Evolutionary conservation across 2,888 invertebrate species (phyloP).

Genomic region (Incurvaria masculella): DNA sequence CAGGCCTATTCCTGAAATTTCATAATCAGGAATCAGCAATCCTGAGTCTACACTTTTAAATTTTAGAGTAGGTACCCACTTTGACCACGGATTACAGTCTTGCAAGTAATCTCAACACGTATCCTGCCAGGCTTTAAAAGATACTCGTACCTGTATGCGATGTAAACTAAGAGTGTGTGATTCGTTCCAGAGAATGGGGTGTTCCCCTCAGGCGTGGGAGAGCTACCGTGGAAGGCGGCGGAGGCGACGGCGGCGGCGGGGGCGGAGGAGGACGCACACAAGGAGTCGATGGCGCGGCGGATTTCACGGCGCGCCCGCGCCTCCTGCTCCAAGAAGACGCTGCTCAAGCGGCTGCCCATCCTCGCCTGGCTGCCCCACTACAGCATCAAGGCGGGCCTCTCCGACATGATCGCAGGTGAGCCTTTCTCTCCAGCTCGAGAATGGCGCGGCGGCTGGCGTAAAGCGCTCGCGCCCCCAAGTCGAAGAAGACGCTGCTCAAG

Average conservation of each 20-base stretch:
- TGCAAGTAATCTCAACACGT: no score
- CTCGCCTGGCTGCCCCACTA: conserved; percentile 68
- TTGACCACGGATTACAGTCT: no score
- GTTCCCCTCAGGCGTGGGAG: no score
- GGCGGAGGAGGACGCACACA: conserved; percentile 23
- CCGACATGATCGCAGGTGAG: conserved; percentile 80
- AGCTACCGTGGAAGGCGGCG: conserved; percentile 22
- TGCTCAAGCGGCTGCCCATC: conserved; percentile 63
- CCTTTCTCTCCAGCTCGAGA: no score
- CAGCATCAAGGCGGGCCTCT: conserved; percentile 60
- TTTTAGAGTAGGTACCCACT: no score
- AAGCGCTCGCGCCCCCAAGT: conserved; percentile 52
- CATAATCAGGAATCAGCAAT: no score
- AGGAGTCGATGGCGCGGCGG: conserved; percentile 9
- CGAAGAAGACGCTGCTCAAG: conserved; percentile 58
- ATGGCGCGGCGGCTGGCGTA: conserved; percentile 32
- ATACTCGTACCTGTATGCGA: no score
- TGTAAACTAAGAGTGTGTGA: no score
- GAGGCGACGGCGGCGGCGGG: conserved; percentile 6
- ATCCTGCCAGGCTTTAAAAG: no score
- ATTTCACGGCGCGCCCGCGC: conserved; percentile 43
- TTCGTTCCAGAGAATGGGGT: no score
- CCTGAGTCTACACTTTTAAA: no score
- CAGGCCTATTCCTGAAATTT: no score
- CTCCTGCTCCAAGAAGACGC: conserved; percentile 58